Evolutionary conservation across 2,888 invertebrate species (phyloP), one percentile per base, ranked within the genome.

Genomic region (Lochmaea crataegi): DNA sequence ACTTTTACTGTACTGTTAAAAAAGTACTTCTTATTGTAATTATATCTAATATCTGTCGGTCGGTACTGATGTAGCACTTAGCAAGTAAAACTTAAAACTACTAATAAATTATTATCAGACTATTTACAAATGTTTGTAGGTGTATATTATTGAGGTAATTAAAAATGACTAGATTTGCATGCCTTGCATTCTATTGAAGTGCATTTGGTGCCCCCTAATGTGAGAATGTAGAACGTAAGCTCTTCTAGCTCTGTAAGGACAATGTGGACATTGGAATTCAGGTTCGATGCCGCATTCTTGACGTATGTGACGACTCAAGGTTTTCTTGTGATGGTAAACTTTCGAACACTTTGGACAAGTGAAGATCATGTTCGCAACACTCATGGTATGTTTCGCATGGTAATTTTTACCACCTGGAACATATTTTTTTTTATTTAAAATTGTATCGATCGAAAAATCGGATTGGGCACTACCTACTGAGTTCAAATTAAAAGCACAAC

Each of bases 201-300:
- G 80, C 71, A 79, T 76, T 16, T 74, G 74, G 71, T 86, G 86
- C 45, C 82, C 83, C 75, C 83, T 84, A 65, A 85, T 81, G 72
- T 87, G 86, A 2, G 84, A 83, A 57, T 84, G 87, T 82, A 89
- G 85, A 74, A 88, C 88, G 80, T 88, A 89, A n/a, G 87, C 86
- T 11, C 89, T 86, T 76, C 86, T 92, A 77, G 94, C 94, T 82
- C 90, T 90, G 87, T 93, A 92, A 80, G 90, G 87, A 87, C 94
- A 94, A 86, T 92, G 90, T 57, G 92, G 92, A 82, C 94, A 94
- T 87, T 90, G 91, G 89, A 92, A 92, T 88, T 90, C 92, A 81
- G 90, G 94, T 84, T 90, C 93, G 0, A 82, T 80, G 7, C 89
- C 89, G 78, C 90, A 90, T 76, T 89, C 89, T 73, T 88, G 87